A percentile compares a stretch with the other conserved stretches of the same genome.
Evolutionary conservation across 2,797 vertebrate species (phyloP).

Genomic region (Manis pentadactyla): DNA sequence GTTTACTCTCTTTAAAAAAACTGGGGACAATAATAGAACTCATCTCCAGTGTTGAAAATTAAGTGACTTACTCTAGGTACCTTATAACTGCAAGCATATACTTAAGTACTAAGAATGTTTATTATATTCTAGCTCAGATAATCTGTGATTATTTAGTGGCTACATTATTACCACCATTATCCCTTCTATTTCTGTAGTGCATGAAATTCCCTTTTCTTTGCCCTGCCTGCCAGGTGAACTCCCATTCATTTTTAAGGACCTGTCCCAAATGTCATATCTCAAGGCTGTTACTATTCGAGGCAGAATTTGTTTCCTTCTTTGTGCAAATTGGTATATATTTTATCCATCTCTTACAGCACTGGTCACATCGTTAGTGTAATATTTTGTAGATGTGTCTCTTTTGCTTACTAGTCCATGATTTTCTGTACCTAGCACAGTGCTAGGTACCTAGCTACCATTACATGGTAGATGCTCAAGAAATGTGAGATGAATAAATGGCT

Average conservation of each 20-base stretch:
- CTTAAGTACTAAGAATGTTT: not conserved
- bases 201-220: not conserved
- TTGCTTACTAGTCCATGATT: not conserved
- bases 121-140: not conserved
- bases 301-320: not conserved
- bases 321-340: not conserved
- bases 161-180: not conserved
- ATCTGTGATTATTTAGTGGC: not conserved
- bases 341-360: not conserved
- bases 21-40: not conserved
- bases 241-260: not conserved
- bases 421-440: not conserved
- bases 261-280: not conserved
- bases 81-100: not conserved
- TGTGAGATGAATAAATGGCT: not conserved
- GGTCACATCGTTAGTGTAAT: not conserved
- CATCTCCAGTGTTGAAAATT: not conserved
- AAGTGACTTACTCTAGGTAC: not conserved
- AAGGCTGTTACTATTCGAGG: not conserved
- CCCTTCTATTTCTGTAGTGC: not conserved
- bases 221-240: not conserved
- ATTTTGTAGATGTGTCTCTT: not conserved
- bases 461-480: not conserved
- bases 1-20: not conserved
- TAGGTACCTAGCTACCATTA: no score